Conservation (phyloP, 2,888 invertebrate genomes). For the Nymphalis urticae region DNA sequence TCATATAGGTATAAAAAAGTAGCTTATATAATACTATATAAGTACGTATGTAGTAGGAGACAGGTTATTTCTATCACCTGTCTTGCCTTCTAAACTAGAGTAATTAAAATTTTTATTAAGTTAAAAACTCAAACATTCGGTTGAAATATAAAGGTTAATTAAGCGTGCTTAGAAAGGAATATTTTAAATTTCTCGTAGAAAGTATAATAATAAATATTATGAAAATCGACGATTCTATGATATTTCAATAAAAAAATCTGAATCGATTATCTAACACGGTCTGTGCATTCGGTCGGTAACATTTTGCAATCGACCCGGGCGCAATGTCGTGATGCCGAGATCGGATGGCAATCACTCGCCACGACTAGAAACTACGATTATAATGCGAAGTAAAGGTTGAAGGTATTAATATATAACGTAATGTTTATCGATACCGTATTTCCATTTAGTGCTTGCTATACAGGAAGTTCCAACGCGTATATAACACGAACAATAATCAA, state of each 20-base stretch:
- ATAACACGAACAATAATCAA: too few relatives aligned
- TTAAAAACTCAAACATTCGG: too few relatives aligned
- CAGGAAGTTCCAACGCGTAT: slow-evolving; percentile 2
- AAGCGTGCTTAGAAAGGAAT: background rate
- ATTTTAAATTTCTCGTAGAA: background rate
- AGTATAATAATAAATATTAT: background rate
- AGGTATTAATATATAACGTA: slow-evolving; percentile 40
- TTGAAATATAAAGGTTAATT: too few relatives aligned
- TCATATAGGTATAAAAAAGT: too few relatives aligned
- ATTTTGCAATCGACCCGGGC: slow-evolving; percentile 60
- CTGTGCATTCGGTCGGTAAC: slow-evolving; percentile 56
- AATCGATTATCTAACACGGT: slow-evolving; percentile 35
- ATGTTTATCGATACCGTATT: slow-evolving; percentile 23
- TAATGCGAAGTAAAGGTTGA: slow-evolving; percentile 59
- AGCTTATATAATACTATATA: too few relatives aligned
- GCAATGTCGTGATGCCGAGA: slow-evolving; percentile 65
- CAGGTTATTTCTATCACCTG: too few relatives aligned
- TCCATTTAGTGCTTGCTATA: slow-evolving; percentile 18
- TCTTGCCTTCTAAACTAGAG: too few relatives aligned
- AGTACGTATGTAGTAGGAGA: too few relatives aligned
- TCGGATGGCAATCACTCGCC: slow-evolving; percentile 74
- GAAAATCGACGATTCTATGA: background rate
- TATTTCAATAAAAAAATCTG: slow-evolving; percentile 22
- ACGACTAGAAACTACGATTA: slow-evolving; percentile 65
- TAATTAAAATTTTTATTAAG: too few relatives aligned